Percentiles rank a stretch among this genome's conserved stretches.
phyloP scores from a whole-genome alignment of 2,113 vertebrate species.

The Psophia crepitans region DNA sequence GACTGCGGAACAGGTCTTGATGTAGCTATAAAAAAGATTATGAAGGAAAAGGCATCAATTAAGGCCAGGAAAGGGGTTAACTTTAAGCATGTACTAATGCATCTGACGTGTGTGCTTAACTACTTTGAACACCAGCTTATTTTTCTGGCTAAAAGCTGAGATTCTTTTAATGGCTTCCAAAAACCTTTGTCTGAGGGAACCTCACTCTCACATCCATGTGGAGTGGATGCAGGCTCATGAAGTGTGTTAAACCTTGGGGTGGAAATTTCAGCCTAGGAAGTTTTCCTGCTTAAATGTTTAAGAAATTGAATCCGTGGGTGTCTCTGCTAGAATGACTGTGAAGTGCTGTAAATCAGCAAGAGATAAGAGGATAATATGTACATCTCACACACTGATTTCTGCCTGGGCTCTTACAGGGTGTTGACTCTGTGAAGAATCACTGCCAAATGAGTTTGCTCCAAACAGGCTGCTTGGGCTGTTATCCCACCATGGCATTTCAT shows the following conservation, averaged over 20 bases:
- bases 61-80: background rate
- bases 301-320: background rate
- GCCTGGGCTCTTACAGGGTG: background rate
- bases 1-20: background rate
- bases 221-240: background rate
- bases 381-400: constrained; percentile 6
- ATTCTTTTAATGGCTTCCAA: background rate
- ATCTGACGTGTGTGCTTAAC: background rate
- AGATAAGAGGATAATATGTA: background rate
- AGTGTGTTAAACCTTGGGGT: background rate
- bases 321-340: background rate
- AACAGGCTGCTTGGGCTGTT: constrained; percentile 26
- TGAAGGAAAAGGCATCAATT: background rate
- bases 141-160: background rate
- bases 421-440: constrained; percentile 23
- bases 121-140: background rate
- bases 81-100: background rate
- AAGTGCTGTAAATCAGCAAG: constrained; percentile 45
- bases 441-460: constrained; percentile 48
- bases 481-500: constrained; percentile 56
- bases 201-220: background rate
- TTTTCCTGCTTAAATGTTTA: constrained; percentile 48
- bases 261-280: background rate
- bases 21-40: background rate
- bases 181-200: background rate